These are phyloP conservation scores for Pogonognathellus flavescens DNA, from an alignment of 1,140 invertebrate species.

Conservation along the genomic window DNA sequence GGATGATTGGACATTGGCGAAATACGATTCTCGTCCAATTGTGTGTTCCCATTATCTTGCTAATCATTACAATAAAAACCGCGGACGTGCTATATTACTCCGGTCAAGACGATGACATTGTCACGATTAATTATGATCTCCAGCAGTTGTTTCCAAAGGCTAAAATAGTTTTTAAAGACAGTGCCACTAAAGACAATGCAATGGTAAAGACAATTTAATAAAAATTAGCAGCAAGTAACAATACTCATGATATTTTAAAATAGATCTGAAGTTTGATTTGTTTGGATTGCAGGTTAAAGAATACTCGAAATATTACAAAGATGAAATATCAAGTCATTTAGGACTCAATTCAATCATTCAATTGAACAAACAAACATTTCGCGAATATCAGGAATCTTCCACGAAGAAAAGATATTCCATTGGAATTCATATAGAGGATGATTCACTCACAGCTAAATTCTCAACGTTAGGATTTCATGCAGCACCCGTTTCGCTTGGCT, in stretches of 20 bases:
- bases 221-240: background rate
- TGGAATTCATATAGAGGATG: background rate
- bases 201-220: background rate
- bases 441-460: slow-evolving; percentile 35
- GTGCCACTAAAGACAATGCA: background rate
- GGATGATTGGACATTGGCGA: slow-evolving; percentile 14
- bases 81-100: background rate
- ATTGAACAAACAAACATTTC: background rate
- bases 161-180: background rate
- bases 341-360: background rate
- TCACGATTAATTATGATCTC: background rate
- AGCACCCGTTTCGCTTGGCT: slow-evolving; percentile 16
- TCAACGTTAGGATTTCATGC: slow-evolving; percentile 24
- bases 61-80: background rate
- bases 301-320: background rate
- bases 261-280: background rate
- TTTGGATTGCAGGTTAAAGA: background rate
- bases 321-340: background rate
- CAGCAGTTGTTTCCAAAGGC: background rate
- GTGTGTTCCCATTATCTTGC: background rate
- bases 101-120: no score
- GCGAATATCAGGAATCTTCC: background rate
- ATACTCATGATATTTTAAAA: background rate
- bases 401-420: background rate
- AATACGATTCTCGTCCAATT: slow-evolving; percentile 10